A percentile compares a stretch with the other conserved stretches of the same genome.
phyloP scores from a whole-genome alignment of 2,797 vertebrate genomes.

The Aeoliscus strigatus region DNA sequence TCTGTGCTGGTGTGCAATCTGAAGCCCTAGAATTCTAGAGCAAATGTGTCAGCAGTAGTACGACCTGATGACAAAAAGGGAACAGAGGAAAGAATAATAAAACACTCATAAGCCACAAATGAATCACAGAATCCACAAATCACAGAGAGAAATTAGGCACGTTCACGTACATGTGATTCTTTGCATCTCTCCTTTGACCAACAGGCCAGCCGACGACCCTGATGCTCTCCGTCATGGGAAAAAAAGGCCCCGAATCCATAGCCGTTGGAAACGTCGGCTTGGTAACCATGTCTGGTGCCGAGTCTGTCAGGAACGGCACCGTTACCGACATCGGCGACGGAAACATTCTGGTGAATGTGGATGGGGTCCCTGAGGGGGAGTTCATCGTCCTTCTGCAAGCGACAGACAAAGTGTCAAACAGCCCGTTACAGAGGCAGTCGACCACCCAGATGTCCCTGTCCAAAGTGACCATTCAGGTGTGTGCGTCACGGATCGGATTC shows the following conservation, averaged over 20 bases:
- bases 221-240: constrained; percentile 64
- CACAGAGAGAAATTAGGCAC: no score
- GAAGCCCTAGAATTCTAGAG: no score
- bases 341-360: constrained; percentile 58
- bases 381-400: constrained; percentile 68
- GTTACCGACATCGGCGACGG: constrained; percentile 53
- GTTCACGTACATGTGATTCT: no score
- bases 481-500: no score
- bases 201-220: constrained; percentile 58
- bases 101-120: no score
- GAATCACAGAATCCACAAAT: no score
- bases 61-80: no score
- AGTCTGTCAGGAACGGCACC: constrained; percentile 26
- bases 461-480: constrained; percentile 64
- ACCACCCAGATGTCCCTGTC: constrained; percentile 71
- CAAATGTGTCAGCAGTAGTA: no score
- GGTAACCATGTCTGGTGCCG: constrained; percentile 43
- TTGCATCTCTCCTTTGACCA: no score
- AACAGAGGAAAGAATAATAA: no score
- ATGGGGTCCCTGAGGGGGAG: constrained; percentile 55
- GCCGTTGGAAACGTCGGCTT: constrained; percentile 48
- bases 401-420: constrained; percentile 55
- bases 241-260: constrained; percentile 58
- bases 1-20: no score
- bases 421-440: constrained; percentile 70